These are phyloP conservation scores for Formicarius rufipectus DNA, from an alignment of 2,113 vertebrate genomes.

Conservation along the genomic window DNA sequence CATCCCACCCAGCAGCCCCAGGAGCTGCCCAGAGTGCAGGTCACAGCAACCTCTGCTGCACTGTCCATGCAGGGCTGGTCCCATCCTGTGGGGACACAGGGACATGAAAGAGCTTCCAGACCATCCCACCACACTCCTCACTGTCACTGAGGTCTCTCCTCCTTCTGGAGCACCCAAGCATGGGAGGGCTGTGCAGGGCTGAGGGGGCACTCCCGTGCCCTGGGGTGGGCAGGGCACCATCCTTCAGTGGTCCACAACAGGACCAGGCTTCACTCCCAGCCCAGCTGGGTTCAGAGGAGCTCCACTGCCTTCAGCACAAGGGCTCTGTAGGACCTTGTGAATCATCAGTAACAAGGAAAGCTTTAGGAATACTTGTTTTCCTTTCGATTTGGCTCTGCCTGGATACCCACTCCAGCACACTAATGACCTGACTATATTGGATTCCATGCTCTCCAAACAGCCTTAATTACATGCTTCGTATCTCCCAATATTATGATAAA, in stretches of 20 bases:
- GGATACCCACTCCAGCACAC: neutral
- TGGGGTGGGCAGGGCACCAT: neutral
- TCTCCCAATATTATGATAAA: slow-evolving; percentile 43
- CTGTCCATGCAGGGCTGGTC: neutral
- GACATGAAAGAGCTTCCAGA: neutral
- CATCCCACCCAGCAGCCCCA: neutral
- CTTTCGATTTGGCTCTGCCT: neutral
- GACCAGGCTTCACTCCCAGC: accelerated
- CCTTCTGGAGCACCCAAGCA: neutral
- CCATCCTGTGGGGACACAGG: neutral
- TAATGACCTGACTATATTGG: slow-evolving; percentile 15
- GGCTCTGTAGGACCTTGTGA: neutral
- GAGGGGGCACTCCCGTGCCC: neutral
- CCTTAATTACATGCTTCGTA: slow-evolving; percentile 51
- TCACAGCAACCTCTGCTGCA: neutral
- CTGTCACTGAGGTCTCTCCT: neutral
- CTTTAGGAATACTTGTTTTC: neutral
- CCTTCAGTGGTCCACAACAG: accelerated
- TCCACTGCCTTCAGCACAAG: neutral
- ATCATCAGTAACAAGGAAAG: neutral
- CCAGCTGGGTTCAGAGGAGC: neutral
- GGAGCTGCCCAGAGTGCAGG: too few relatives aligned
- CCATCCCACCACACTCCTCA: too few relatives aligned
- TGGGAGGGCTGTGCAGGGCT: neutral
- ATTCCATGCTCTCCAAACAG: slow-evolving; percentile 39